Conservation (phyloP, 2,113 vertebrate genomes). For the Sakesphorus luctuosus region DNA sequence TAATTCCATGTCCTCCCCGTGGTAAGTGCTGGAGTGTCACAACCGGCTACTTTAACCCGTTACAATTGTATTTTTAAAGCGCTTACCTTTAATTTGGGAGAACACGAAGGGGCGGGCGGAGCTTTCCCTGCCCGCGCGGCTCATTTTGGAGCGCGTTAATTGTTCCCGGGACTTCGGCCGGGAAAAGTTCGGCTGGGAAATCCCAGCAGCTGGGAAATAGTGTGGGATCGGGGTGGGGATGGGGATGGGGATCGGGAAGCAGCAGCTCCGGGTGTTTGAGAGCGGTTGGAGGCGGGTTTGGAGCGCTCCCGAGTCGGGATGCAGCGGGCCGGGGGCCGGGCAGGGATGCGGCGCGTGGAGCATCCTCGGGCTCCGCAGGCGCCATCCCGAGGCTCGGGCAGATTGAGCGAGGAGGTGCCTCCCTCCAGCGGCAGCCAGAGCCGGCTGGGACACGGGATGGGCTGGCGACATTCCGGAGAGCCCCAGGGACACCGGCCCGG, state of each 20-base stretch:
- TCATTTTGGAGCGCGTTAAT: accelerated
- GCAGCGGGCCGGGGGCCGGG: background rate
- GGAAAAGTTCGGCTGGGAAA: background rate
- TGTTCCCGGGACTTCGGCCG: background rate
- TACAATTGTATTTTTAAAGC: accelerated
- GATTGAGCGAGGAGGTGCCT: no score
- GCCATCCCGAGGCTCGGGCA: background rate
- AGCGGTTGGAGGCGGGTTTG: background rate
- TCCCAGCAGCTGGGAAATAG: background rate
- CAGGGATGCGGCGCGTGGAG: background rate
- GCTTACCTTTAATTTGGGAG: background rate
- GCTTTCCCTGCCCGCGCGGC: background rate
- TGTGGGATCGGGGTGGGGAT: background rate
- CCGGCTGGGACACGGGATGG: no score
- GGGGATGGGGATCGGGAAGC: no score
- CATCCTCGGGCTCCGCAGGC: background rate
- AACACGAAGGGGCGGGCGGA: accelerated
- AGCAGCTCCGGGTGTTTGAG: accelerated
- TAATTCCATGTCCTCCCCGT: accelerated
- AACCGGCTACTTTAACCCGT: accelerated
- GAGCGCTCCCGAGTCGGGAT: background rate
- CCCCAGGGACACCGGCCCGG: no score
- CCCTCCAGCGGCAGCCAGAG: no score
- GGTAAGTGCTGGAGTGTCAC: accelerated
- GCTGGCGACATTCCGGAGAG: no score